A percentile compares a stretch with the other conserved stretches of the same genome.
Evolutionary conservation across 2,797 vertebrate genomes (phyloP).

Genomic region (Hafferia zeledoni): DNA sequence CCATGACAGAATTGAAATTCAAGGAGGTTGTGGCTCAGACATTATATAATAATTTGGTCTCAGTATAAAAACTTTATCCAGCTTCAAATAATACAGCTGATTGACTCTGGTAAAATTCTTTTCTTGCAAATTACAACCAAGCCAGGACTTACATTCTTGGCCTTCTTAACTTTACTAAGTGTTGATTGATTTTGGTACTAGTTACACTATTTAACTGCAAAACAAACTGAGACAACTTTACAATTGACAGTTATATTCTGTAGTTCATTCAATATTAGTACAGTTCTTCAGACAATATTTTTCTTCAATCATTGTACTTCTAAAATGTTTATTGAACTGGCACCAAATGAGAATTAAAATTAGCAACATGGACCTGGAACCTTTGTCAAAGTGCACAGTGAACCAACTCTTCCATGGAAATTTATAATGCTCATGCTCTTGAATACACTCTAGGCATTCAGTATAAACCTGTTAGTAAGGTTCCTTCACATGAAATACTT

Average conservation of each 20-base stretch:
- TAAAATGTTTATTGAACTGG: background rate
- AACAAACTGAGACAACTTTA: background rate
- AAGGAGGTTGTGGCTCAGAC: conserved; percentile 22
- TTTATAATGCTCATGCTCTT: background rate
- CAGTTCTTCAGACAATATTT: background rate
- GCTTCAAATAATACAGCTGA: conserved; percentile 22
- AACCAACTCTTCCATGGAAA: background rate
- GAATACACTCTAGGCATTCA: background rate
- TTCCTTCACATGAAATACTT: background rate
- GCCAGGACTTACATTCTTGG: conserved; percentile 8
- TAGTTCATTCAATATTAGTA: background rate
- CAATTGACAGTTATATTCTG: background rate
- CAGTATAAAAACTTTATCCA: background rate
- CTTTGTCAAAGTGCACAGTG: background rate
- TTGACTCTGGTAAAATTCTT: background rate
- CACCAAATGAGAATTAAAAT: background rate
- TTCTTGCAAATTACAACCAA: background rate
- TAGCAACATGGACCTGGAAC: background rate
- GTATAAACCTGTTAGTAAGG: background rate
- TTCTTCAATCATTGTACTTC: background rate
- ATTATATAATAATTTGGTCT: conserved; percentile 22
- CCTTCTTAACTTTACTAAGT: background rate
- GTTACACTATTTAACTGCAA: conserved; percentile 1
- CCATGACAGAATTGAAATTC: background rate
- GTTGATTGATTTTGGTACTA: conserved; percentile 14